Evolutionary conservation across 2,113 vertebrate genomes (phyloP).

Genomic region (Lanius ludovicianus): DNA sequence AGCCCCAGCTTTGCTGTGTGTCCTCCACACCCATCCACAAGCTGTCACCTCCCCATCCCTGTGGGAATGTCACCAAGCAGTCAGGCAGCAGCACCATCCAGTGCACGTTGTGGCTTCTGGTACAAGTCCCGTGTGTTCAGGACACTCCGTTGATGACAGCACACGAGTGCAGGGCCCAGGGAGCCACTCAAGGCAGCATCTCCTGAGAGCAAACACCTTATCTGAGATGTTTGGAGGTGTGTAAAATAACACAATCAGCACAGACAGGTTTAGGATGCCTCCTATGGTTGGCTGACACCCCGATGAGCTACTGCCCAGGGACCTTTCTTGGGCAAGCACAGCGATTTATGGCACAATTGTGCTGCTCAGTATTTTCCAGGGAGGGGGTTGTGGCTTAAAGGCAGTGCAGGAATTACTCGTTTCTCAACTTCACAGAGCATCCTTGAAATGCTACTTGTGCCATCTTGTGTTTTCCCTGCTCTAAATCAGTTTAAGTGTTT

Average conservation of each 20-base stretch:
- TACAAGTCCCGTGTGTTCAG: neutral
- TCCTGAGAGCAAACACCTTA: neutral
- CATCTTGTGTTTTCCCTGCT: constrained; percentile 65
- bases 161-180: neutral
- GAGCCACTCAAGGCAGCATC: neutral
- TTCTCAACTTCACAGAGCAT: constrained; percentile 41
- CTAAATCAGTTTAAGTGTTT: constrained; percentile 61
- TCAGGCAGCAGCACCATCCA: neutral
- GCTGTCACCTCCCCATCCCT: neutral
- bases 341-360: neutral
- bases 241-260: neutral
- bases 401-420: neutral
- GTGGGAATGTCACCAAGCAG: neutral
- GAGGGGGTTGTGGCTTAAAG: constrained; percentile 25
- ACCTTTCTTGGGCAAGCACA: neutral
- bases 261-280: neutral
- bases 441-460: constrained; percentile 67
- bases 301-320: neutral
- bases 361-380: neutral
- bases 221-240: neutral
- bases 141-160: neutral
- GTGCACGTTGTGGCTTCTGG: neutral
- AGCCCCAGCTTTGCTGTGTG: neutral
- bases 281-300: neutral
- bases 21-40: neutral